These are phyloP conservation scores for Brenthis hecate DNA, from an alignment of 2,888 invertebrate genomes.

Conservation along the genomic window DNA sequence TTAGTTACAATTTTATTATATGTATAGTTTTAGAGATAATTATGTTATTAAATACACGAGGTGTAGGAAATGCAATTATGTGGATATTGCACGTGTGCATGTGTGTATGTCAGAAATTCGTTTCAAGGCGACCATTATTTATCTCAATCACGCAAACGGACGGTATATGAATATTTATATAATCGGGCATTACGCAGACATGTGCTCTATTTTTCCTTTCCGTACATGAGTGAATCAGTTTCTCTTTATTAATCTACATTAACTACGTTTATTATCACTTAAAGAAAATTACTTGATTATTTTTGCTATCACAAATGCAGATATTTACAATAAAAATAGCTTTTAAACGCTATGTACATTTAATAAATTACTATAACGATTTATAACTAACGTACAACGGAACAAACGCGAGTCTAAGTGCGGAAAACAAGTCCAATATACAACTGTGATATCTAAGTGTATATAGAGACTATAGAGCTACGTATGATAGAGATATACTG, in stretches of 20 bases:
- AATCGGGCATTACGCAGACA: slow-evolving; percentile 13
- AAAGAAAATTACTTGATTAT: background rate
- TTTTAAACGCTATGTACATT: too few relatives aligned
- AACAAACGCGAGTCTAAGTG: too few relatives aligned
- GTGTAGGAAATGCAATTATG: background rate
- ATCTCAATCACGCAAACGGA: slow-evolving; percentile 35
- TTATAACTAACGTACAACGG: too few relatives aligned
- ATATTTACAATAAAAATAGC: background rate
- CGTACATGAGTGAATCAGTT: slow-evolving; percentile 17
- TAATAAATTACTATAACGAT: too few relatives aligned
- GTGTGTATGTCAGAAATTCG: slow-evolving; percentile 20
- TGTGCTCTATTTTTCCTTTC: slow-evolving; percentile 25
- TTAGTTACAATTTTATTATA: too few relatives aligned
- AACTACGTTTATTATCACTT: background rate
- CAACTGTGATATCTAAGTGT: too few relatives aligned
- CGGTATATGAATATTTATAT: slow-evolving; percentile 32
- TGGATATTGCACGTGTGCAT: background rate
- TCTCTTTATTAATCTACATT: slow-evolving; percentile 10
- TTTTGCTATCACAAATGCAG: background rate
- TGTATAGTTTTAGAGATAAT: too few relatives aligned
- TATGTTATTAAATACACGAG: background rate
- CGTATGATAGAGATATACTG: too few relatives aligned
- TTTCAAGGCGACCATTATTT: slow-evolving; percentile 31
- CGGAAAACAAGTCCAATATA: too few relatives aligned
- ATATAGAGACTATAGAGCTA: too few relatives aligned